Evolutionary conservation across 2,113 vertebrate species (phyloP), one percentile per base, ranked within the genome.

Genomic region (Pantherophis guttatus): DNA sequence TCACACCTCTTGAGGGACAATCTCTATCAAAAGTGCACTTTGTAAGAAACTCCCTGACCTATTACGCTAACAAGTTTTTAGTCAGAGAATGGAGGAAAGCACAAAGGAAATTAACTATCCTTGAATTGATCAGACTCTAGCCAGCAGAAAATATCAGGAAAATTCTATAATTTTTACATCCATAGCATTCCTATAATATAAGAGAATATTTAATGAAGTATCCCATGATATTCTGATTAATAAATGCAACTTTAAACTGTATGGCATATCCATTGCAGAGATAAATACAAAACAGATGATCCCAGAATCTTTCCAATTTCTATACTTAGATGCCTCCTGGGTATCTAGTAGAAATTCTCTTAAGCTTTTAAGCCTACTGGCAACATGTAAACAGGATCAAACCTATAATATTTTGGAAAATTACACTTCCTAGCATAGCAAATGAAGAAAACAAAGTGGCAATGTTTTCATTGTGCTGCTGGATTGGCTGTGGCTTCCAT

Each of bases 211-310:
- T 70, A 33, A 81, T 8, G 33, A 81, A 81, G 17, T 81, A 81
- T 81, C 17, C 75, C 33, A 81, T 81, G 33, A 23, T 81, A 81
- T 81, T 81, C 75, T 44, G 17, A 44, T 44, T 81, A 81, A 81
- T 44, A 81, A 81, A 39, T 8, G 21, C 7, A 81, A 81, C 17
- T 81, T 44, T 81, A 19, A 21, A 44, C 8, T 81, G 8, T 19
- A 81, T 81, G 75, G 75, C 17, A 81, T 4, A 81, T 44, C 94
- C 94, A 94, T 87, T 8, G 93, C 94, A 92, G 52, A 86, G 91
- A 97, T 95, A 96, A 97, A 97, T 96, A 97, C 96, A 96, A 96
- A 96, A 97, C 96, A 96, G 97, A 96, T 97, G 96, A 97, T 97
- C 96, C 95, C 95, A 96, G 94, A 93, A 0, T 97, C 95, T 95